These are phyloP conservation scores for Acinonyx jubatus DNA, from an alignment of 2,113 vertebrate species.

Conservation along the genomic window DNA sequence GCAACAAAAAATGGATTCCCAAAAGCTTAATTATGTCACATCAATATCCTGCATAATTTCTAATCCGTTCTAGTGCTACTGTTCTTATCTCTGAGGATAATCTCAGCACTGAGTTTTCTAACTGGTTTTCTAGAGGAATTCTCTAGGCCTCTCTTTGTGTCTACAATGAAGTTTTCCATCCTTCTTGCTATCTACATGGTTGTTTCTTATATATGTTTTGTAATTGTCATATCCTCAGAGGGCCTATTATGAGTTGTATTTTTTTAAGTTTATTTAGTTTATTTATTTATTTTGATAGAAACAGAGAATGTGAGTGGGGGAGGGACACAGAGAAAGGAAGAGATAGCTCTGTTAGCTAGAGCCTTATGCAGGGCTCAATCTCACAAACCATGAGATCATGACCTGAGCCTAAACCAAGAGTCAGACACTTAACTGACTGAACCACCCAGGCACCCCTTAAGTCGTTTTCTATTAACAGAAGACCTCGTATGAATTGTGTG, in stretches of 20 bases:
- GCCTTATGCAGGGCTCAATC: too few species aligned
- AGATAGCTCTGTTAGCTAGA: too few species aligned
- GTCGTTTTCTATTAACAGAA: neutral
- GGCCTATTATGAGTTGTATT: neutral
- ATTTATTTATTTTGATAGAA: too few species aligned
- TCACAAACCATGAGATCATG: too few species aligned
- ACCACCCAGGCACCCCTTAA: too few species aligned
- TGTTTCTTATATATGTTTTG: neutral
- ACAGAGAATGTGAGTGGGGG: too few species aligned
- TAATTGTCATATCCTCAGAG: neutral
- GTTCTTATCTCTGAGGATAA: neutral
- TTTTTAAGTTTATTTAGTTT: too few species aligned
- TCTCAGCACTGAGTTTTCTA: neutral
- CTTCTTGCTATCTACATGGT: neutral
- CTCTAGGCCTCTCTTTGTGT: neutral
- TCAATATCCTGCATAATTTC: neutral
- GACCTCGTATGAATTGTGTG: neutral
- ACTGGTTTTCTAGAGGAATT: neutral
- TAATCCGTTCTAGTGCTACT: neutral
- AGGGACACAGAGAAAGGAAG: too few species aligned
- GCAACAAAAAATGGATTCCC: neutral
- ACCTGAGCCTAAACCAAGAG: too few species aligned
- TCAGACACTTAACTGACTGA: too few species aligned
- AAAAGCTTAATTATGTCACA: neutral
- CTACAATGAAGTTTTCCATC: neutral